Evolutionary conservation across 64 coral and sea anemone species (phyloP), one percentile per base, ranked within the genome.

Genomic region (Dendronephthya gigantea): DNA sequence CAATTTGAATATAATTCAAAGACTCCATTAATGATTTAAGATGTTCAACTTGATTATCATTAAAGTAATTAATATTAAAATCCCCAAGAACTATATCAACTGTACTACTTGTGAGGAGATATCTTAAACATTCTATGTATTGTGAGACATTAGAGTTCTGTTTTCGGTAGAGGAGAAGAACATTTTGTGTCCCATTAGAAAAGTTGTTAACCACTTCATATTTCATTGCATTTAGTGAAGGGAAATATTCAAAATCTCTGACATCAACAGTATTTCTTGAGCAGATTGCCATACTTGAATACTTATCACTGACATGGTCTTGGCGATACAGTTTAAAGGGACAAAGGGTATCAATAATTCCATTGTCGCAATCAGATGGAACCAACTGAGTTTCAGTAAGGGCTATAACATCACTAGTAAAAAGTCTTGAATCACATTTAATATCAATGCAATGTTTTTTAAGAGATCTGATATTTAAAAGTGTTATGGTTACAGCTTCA

Each of bases 61-160:
- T 88, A 32, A 88, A 88, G 86, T 84, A 88, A 70, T 92, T 92
- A 68, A 92, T 85, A n/a, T n/a, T n/a, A n/a, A n/a, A n/a, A n/a
- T n/a, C n/a, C n/a, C n/a, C n/a, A n/a, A n/a, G n/a, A n/a, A n/a
- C n/a, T n/a, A n/a, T n/a, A n/a, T n/a, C n/a, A n/a, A n/a, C n/a
- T n/a, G n/a, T n/a, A n/a, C n/a, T n/a, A n/a, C n/a, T n/a, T n/a
- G n/a, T n/a, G n/a, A n/a, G n/a, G n/a, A n/a, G n/a, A n/a, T n/a
- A n/a, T n/a, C n/a, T n/a, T n/a, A n/a, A n/a, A n/a, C n/a, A n/a
- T n/a, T n/a, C n/a, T n/a, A n/a, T n/a, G n/a, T n/a, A n/a, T n/a
- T n/a, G n/a, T n/a, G n/a, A n/a, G n/a, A 58, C 88, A n/a, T n/a
- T n/a, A n/a, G n/a, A n/a, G n/a, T n/a, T n/a, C n/a, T n/a, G n/a